Conservation (phyloP, 2,888 invertebrate species). For the Macaria notata region DNA sequence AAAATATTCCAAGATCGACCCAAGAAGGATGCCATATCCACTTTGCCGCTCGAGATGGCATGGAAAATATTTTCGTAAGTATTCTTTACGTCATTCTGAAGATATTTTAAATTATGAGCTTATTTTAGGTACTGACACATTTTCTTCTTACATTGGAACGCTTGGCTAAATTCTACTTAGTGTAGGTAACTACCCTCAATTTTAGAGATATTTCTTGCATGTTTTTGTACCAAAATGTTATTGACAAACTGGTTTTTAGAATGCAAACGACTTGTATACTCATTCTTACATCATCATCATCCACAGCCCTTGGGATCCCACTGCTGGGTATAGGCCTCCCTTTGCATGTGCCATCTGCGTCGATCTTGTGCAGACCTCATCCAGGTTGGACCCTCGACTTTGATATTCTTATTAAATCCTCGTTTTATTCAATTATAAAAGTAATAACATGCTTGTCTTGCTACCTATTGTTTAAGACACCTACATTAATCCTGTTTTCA, state of each 20-base stretch:
- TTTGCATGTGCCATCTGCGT: no score
- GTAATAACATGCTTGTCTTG: conserved; percentile 47
- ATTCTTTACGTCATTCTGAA: conserved; percentile 25
- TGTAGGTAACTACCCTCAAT: background rate
- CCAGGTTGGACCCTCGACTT: no score
- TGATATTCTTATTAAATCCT: background rate
- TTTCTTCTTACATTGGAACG: background rate
- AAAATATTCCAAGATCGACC: conserved; percentile 53
- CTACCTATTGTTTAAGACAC: no score
- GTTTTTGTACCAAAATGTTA: no score
- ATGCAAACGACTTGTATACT: no score
- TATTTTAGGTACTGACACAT: background rate
- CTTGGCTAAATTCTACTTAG: background rate
- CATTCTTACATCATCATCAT: no score
- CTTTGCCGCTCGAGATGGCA: conserved; percentile 67
- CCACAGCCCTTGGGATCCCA: no score
- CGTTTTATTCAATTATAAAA: conserved; percentile 48
- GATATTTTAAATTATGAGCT: conserved; percentile 33
- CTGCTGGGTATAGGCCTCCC: no score
- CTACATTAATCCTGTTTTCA: conserved; percentile 39
- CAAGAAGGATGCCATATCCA: conserved; percentile 57
- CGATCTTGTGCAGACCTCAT: no score
- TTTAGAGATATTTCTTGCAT: background rate
- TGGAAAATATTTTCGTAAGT: conserved; percentile 78
- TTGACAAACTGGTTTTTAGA: no score